Evolutionary conservation across 2,113 vertebrate genomes (phyloP), one percentile per base, ranked within the genome.

Genomic region (Elephas maximus): DNA sequence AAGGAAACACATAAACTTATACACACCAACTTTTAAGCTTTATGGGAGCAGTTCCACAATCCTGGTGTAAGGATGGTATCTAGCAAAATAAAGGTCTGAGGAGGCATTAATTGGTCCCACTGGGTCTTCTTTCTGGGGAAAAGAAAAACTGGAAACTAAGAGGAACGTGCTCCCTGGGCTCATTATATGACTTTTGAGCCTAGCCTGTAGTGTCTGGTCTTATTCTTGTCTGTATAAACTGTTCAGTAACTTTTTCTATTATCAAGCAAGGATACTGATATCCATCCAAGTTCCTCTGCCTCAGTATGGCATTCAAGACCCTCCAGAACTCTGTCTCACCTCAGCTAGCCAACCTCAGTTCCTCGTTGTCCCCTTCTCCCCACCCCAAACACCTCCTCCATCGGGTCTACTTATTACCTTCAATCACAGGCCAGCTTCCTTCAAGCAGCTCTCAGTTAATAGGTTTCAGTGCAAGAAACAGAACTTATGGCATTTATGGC

Each of bases 1-100:
- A 96, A 96, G 82, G 69, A 97, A 97, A 96, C 78, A 65, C 48
- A 96, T 95, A 93, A 96, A 97, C 44, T 92, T 97, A 96, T 48
- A 91, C 20, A 89, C 44, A 83, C 5, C 62, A 96, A 94, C 88
- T 95, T 98, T 95, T 92, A 97, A 93, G 95, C 88, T 97, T 96
- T 82, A 95, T 69, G 81, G 88, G 51, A 91, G 26, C 84, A 60
- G 77, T 88, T 94, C 73, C 84, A 83, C 44, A 92, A 95, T 84
- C 45, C 20, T 80, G 71, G 78, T 57, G n/a, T 93, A 86, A 96
- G 86, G 93, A 96, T 77, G 53, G 2, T 93, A 92, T 73, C 85
- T 92, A 69, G 69, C 4, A 88, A 95, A 95, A 89, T 73, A 82
- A 94, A 97, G 51, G 85, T 65, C 79, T 45, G 30, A 53, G 30